Evolutionary conservation across 2,888 invertebrate species (phyloP).

Genomic region (Chouioia cunea): DNA sequence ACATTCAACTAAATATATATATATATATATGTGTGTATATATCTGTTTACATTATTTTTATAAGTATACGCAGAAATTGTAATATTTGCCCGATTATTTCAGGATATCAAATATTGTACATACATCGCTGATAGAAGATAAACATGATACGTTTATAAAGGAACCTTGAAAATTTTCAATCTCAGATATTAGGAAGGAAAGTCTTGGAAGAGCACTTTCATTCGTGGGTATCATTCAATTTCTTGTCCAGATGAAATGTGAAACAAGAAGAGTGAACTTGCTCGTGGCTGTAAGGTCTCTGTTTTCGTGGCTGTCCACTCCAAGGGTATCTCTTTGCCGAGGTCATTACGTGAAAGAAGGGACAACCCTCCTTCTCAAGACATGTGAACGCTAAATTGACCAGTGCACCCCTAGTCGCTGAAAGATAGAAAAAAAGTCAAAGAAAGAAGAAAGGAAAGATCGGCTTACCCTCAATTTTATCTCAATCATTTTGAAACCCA

Average conservation of each 20-base stretch:
- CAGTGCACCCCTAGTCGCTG: slow-evolving; percentile 44
- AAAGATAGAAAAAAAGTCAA: slow-evolving; percentile 14
- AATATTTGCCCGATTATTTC: too few relatives aligned
- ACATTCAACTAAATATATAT: too few relatives aligned
- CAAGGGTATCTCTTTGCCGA: slow-evolving; percentile 2
- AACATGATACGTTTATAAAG: neutral
- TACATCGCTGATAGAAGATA: neutral
- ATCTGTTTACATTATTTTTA: too few relatives aligned
- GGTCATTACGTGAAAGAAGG: slow-evolving; percentile 14
- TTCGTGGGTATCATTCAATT: slow-evolving; percentile 35
- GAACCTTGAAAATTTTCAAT: slow-evolving; percentile 8
- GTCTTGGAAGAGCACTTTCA: slow-evolving; percentile 14
- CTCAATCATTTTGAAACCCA: slow-evolving; percentile 68
- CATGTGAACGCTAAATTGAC: slow-evolving; percentile 60
- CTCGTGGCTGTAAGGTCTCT: slow-evolving; percentile 25
- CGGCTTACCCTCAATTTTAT: slow-evolving; percentile 68
- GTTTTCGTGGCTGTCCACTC: slow-evolving; percentile 26
- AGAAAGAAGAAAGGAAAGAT: slow-evolving; percentile 50
- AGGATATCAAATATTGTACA: too few relatives aligned
- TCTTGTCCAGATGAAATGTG: slow-evolving; percentile 55
- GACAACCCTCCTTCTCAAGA: slow-evolving; percentile 49
- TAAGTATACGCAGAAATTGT: too few relatives aligned
- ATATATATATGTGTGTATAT: too few relatives aligned
- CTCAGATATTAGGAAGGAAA: slow-evolving; percentile 24
- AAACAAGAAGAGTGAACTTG: slow-evolving; percentile 50